Base-by-base conservation (phyloP, 2,888 invertebrate species). In the Eristalinus sepulchralis region DNA sequence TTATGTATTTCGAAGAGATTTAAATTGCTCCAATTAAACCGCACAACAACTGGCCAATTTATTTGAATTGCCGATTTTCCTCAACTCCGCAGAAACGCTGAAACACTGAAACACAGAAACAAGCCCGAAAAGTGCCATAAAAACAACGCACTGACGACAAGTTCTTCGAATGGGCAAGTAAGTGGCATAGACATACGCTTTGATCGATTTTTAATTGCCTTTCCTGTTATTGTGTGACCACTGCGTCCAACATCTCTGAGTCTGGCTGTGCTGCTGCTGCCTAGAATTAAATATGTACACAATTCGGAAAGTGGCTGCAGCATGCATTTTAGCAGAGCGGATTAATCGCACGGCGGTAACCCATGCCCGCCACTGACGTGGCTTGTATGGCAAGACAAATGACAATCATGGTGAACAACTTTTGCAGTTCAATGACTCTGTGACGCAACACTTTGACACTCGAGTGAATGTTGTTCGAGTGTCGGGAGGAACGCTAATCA, bases 141-240 rank as follows among this genome's bases (percentile, higher is more conserved):
- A 80, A 47, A 47, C 47, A 47, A 85, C 39, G 39, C 13, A 27
- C 68, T 27, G 81, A 73, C 84, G 57, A 27, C 24, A 77, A 77
- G 67, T 80, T 77, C 72, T 77, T 27, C 81, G 33, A 72, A 77
- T 77, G 76, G 84, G 81, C 84, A 85, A 73, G 72, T 68, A 77
- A 77, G 72, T 85, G 81, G 77, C 84, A 85, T 63, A 64, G 63
- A 85, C 84, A 85, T 81, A 85, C 84, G 77, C 77, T 81, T 85
- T 77, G 84, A 85, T 85, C 80, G 84, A 77, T 85, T 77, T 85
- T 85, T 85, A 85, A 85, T 85, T 85, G 84, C 84, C 84, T 85
- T 85, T 81, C 84, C 84, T 85, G 84, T 81, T 81, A 68, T 85
- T 85, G 77, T 85, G 76, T 62, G 67, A 24, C 24, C 57, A 57